A percentile compares a stretch with the other conserved stretches of the same genome.
Evolutionary conservation across 2,888 invertebrate species (phyloP).

Genomic region (Auanema sp.): DNA sequence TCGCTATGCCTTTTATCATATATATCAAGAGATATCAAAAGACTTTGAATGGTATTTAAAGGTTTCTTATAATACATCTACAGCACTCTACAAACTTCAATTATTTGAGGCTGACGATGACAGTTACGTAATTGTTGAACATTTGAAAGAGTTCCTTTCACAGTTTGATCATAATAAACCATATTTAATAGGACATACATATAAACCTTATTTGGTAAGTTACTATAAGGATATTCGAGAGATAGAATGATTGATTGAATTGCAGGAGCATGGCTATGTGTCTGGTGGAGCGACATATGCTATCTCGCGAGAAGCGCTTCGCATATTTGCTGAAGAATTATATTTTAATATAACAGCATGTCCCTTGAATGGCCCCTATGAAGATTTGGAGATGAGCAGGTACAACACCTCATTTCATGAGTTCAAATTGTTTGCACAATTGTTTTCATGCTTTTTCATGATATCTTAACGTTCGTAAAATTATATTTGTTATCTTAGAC

Average conservation of each 20-base stretch:
- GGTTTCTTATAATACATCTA: neutral
- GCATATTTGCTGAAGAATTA: constrained; percentile 2
- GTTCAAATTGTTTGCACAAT: too few species aligned
- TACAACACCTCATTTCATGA: too few species aligned
- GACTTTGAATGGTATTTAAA: neutral
- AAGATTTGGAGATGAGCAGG: too few species aligned
- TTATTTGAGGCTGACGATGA: constrained; percentile 14
- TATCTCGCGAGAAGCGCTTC: constrained; percentile 10
- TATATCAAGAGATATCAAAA: too few species aligned
- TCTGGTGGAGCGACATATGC: constrained; percentile 7
- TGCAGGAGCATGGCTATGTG: neutral
- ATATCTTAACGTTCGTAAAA: too few species aligned
- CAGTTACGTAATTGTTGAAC: constrained; percentile 12
- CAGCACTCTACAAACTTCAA: too few species aligned
- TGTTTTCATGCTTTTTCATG: too few species aligned
- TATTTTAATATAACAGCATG: constrained; percentile 8
- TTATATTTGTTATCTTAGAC: too few species aligned
- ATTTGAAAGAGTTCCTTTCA: constrained; percentile 13
- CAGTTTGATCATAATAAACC: neutral
- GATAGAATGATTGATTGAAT: neutral
- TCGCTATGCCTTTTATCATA: too few species aligned
- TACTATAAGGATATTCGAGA: too few species aligned
- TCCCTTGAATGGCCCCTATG: neutral
- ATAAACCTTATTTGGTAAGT: neutral
- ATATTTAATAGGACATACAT: neutral